phyloP scores from a whole-genome alignment of 2,888 invertebrate species.

The Drosophila nr. fundita region DNA sequence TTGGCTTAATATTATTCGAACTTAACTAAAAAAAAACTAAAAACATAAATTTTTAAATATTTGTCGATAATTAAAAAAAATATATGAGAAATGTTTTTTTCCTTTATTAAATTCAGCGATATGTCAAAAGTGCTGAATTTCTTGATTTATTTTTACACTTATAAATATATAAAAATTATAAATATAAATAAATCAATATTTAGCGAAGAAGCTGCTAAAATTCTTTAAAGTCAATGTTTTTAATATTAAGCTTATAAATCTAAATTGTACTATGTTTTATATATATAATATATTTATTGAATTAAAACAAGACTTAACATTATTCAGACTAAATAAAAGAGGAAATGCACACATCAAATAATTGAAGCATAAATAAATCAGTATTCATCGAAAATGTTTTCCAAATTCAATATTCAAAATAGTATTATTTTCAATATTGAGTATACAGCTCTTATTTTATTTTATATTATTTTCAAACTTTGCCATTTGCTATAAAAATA shows the following conservation, averaged over 20 bases:
- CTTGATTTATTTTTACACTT: too few species aligned
- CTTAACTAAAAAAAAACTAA: background rate
- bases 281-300: background rate
- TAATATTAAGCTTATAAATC: background rate
- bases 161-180: too few species aligned
- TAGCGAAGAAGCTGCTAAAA: background rate
- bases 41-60: background rate
- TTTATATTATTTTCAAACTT: too few species aligned
- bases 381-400: background rate
- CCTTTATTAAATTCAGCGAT: too few species aligned
- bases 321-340: too few species aligned
- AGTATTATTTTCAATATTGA: too few species aligned
- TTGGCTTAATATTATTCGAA: background rate
- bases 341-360: background rate
- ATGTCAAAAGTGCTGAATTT: too few species aligned
- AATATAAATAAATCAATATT: background rate
- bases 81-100: too few species aligned
- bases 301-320: too few species aligned
- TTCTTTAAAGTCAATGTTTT: background rate
- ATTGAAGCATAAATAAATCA: background rate
- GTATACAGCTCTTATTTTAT: too few species aligned
- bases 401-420: background rate
- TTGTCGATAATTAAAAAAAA: too few species aligned
- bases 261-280: background rate
- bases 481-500: background rate